Evolutionary conservation across 2,888 invertebrate genomes (phyloP), one percentile per base, ranked within the genome.

Genomic region (Stenolophus ochropezus): DNA sequence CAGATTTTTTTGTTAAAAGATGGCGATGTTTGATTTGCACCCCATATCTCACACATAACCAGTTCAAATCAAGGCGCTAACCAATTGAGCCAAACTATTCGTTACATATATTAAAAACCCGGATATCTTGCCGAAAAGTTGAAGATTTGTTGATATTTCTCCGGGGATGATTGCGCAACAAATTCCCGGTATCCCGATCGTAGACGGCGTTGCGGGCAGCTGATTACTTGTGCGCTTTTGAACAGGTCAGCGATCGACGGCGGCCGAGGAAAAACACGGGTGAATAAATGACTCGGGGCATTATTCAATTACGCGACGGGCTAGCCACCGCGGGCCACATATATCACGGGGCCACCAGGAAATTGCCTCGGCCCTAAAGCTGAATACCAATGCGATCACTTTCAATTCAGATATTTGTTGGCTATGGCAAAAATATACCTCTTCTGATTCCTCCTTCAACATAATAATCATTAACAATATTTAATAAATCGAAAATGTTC

Each of bases 231-330:
- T 69, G 65, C 33, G 65, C 65, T 16, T 69, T 69, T 33, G 65
- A 33, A 69, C 65, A 33, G 65, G 65, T 69, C 65, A 69, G 65
- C 65, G 56, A 21, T 61, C 61, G 27, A 56, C 56, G n/a, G 56
- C 18, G 20, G 11, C 4, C 33, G 2, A 27, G 61, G 61, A 33
- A 69, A 69, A 69, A 69, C 65, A 69, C 16, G n/a, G 33, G 16
- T 69, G 65, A 21, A 73, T 73, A 73, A 73, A 73, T 73, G 73
- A 73, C 23, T 47, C n/a, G 4, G 14, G 73, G 33, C 73, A 73
- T 73, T 73, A 73, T 73, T 73, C 73, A 73, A 73, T 73, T 73
- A 73, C 49, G 47, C 73, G 47, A 33, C 73, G 23, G 73, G 51
- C 23, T 71, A 18, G 71, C 65, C 23, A 65, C 23, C 65, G 65